Evolutionary conservation across 2,888 invertebrate species (phyloP), one percentile per base, ranked within the genome.

Genomic region (Halictus ligatus): DNA sequence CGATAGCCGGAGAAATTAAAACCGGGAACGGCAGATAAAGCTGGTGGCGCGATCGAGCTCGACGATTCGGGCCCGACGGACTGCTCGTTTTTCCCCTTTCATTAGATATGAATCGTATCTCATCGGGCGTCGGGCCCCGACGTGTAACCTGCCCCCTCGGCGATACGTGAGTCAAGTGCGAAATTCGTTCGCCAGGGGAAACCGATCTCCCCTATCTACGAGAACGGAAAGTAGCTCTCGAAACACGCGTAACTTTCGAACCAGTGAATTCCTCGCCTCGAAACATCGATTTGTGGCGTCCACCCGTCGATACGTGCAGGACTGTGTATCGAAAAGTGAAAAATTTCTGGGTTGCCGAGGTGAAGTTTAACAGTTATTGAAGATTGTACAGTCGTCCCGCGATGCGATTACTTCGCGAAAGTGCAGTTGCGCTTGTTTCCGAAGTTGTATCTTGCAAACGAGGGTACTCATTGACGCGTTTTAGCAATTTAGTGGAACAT

Each of bases 1-100:
- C 64, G 83, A 83, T 83, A 81, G 73, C 54, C 25, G 43, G 43
- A 12, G 78, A 64, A 83, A 78, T 75, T 78, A 75, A 78, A 78
- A 50, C 67, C 48, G 54, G 13, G n/a, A 46, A 48, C 35, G 73
- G 1, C 48, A 78, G 71, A 84, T 78, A 84, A 83, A 77, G 21
- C 40, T 18, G 12, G 78, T 18, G 12, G 78, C 29, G 25, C 50
- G 83, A 75, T 74, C 77, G 18, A 60, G 81, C 64, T 81, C 64
- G 40, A 60, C 67, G 50, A 72, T 83, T 75, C n/a, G 46, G 25
- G 35, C 67, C 54, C 25, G 5, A 35, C 35, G 25, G 6, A n/a
- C 40, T 40, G 21, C 69, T 69, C 69, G 43, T 40, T 40, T 69
- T 21, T 40, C 69, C 69, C 12, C 15, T 13, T 64, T 29, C 21